phyloP scores from a whole-genome alignment of 2,797 vertebrate species.

The Pseudopleuronectes americanus region DNA sequence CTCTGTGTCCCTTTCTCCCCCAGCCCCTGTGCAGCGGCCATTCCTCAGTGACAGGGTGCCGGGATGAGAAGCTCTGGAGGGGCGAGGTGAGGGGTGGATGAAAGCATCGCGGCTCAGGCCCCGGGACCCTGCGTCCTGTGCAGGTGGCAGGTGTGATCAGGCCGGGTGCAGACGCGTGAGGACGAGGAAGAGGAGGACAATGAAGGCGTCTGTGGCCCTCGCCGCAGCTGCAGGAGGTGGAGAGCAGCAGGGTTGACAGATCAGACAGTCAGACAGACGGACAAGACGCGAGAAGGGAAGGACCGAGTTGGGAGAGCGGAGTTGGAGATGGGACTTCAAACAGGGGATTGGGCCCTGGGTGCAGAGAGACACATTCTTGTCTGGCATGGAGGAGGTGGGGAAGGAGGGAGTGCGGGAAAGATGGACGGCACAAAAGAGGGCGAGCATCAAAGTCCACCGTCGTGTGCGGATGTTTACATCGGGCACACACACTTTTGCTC shows the following conservation, averaged over 20 bases:
- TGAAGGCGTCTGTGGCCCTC: slow-evolving; percentile 75
- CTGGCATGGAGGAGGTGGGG: slow-evolving; percentile 63
- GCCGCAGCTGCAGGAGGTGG: slow-evolving; percentile 80
- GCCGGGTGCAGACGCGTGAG: slow-evolving; percentile 75
- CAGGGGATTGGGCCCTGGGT: slow-evolving; percentile 74
- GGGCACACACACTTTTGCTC: slow-evolving; percentile 25
- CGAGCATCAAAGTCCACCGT: slow-evolving; percentile 52
- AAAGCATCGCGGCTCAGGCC: slow-evolving; percentile 62
- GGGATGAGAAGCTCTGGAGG: slow-evolving; percentile 66
- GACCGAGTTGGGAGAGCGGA: slow-evolving; percentile 45
- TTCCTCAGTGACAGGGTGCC: slow-evolving; percentile 82
- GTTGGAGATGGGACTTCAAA: slow-evolving; percentile 84
- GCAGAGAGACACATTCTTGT: slow-evolving; percentile 84
- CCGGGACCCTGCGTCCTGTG: slow-evolving; percentile 59
- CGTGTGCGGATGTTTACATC: slow-evolving; percentile 59
- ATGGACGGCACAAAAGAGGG: slow-evolving; percentile 45
- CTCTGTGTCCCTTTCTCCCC: slow-evolving; percentile 58
- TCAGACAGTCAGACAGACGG: slow-evolving; percentile 67
- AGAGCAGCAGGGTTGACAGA: slow-evolving; percentile 80
- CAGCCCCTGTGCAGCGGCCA: slow-evolving; percentile 62
- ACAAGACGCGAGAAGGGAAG: slow-evolving; percentile 65
- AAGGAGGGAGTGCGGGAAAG: slow-evolving; percentile 46
- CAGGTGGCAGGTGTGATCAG: slow-evolving; percentile 86
- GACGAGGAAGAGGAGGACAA: slow-evolving; percentile 78
- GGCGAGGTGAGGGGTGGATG: slow-evolving; percentile 66